These are phyloP conservation scores for Ypsolopha scabrella DNA, from an alignment of 2,888 invertebrate species.

Conservation along the genomic window DNA sequence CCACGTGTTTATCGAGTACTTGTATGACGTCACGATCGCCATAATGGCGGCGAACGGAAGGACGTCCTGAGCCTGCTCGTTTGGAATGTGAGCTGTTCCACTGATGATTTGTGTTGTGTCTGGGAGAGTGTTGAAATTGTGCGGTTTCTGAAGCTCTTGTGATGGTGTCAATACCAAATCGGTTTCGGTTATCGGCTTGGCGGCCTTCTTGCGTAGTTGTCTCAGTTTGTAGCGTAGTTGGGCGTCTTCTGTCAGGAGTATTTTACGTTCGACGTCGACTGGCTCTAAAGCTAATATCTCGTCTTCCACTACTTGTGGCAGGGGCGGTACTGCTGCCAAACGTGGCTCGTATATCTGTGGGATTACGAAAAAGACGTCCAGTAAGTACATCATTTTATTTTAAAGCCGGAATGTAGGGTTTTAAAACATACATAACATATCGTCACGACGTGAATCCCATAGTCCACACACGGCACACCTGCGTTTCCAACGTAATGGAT, in stretches of 20 bases:
- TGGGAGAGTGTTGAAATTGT: conserved; percentile 70
- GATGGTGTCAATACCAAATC: conserved; percentile 31
- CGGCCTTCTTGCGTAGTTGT: conserved; percentile 44
- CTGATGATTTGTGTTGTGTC: conserved; percentile 72
- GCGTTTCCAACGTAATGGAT: too few species aligned
- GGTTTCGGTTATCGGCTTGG: conserved; percentile 38
- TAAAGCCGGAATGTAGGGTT: too few species aligned
- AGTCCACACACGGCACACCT: too few species aligned
- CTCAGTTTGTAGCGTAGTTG: conserved; percentile 39
- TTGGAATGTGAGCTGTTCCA: conserved; percentile 52
- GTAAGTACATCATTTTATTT: too few species aligned
- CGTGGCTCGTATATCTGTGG: too few species aligned
- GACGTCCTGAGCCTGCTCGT: conserved; percentile 30
- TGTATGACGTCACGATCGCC: conserved; percentile 72
- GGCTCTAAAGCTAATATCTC: conserved; percentile 38
- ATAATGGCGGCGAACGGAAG: conserved; percentile 71
- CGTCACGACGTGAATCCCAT: too few species aligned
- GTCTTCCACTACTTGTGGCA: conserved; percentile 32
- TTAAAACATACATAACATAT: too few species aligned
- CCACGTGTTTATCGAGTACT: conserved; percentile 72
- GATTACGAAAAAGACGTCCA: too few species aligned
- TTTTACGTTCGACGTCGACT: conserved; percentile 35
- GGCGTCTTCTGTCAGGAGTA: conserved; percentile 52
- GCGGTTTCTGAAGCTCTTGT: conserved; percentile 65
- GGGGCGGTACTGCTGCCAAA: conserved; percentile 14